Percentiles rank a stretch among this genome's conserved stretches.
Conservation (phyloP, 1,140 invertebrate genomes). For the Zaprionus inermis region DNA sequence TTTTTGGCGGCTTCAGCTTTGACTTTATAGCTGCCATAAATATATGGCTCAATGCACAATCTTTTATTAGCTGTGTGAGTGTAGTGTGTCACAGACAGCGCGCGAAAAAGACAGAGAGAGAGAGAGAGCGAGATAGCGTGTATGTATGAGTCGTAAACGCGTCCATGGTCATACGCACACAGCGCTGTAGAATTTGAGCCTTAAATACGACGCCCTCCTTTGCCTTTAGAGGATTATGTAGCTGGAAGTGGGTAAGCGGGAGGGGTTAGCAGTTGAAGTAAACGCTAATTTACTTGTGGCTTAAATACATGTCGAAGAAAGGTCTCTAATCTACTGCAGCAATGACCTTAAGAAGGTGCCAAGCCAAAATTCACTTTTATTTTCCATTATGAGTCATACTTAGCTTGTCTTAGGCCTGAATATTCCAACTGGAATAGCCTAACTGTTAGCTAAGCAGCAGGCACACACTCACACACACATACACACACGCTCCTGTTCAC, state of each 20-base stretch:
- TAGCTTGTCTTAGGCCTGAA: neutral
- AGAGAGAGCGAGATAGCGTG: neutral
- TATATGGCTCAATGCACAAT: conserved; percentile 10
- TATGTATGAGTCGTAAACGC: neutral
- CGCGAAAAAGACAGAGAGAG: neutral
- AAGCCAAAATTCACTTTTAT: neutral
- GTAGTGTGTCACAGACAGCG: neutral
- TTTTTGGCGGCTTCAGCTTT: conserved; percentile 12
- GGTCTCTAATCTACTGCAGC: neutral
- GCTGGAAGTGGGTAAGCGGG: neutral
- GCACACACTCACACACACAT: conserved; percentile 4
- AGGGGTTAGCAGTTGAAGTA: neutral
- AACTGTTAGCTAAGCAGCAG: neutral
- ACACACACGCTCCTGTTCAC: conserved; percentile 28
- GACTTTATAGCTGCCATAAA: conserved; percentile 39
- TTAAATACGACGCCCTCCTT: conserved; percentile 30
- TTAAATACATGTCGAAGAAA: conserved; percentile 9
- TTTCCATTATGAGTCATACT: neutral
- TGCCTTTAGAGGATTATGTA: neutral
- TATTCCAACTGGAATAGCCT: neutral
- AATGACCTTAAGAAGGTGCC: neutral
- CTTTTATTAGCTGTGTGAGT: conserved; percentile 2
- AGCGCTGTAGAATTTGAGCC: conserved; percentile 4
- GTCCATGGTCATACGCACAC: neutral
- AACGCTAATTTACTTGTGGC: conserved; percentile 25